Percentiles rank a stretch among this genome's conserved stretches.
Evolutionary conservation across 1,140 invertebrate species (phyloP).

Genomic region (Charaxes varanes): DNA sequence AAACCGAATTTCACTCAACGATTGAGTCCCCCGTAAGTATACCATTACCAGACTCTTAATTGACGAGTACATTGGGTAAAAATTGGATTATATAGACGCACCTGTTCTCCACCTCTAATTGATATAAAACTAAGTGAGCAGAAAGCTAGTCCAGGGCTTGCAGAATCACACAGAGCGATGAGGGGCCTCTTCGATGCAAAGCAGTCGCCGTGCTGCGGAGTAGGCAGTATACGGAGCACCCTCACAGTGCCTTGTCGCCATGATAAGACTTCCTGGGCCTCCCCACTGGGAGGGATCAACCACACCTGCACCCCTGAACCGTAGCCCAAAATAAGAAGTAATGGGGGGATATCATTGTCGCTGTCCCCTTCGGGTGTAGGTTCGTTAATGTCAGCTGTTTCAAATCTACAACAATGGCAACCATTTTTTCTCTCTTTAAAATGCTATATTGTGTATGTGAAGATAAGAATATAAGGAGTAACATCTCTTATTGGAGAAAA

Average conservation of each 20-base stretch:
- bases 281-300: constrained; percentile 87
- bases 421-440: no score
- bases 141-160: constrained; percentile 86
- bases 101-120: constrained; percentile 90
- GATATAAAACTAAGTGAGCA: constrained; percentile 94
- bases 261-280: constrained; percentile 93
- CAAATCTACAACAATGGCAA: constrained; percentile 78
- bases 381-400: constrained; percentile 89
- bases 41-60: no score
- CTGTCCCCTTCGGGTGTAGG: constrained; percentile 80
- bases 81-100: constrained; percentile 48
- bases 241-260: constrained; percentile 91
- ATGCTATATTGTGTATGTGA: no score
- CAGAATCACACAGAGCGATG: constrained; percentile 90
- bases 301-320: constrained; percentile 77
- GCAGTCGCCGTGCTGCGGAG: constrained; percentile 80
- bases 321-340: constrained; percentile 85
- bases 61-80: no score
- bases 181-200: constrained; percentile 88
- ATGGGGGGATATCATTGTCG: constrained; percentile 82
- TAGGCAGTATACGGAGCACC: constrained; percentile 87
- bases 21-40: no score
- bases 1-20: no score
- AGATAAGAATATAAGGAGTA: no score
- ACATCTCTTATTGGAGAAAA: no score